Percentiles rank a stretch among this genome's conserved stretches.
phyloP scores from a whole-genome alignment of 2,888 invertebrate genomes.

The Leuctra nigra region DNA sequence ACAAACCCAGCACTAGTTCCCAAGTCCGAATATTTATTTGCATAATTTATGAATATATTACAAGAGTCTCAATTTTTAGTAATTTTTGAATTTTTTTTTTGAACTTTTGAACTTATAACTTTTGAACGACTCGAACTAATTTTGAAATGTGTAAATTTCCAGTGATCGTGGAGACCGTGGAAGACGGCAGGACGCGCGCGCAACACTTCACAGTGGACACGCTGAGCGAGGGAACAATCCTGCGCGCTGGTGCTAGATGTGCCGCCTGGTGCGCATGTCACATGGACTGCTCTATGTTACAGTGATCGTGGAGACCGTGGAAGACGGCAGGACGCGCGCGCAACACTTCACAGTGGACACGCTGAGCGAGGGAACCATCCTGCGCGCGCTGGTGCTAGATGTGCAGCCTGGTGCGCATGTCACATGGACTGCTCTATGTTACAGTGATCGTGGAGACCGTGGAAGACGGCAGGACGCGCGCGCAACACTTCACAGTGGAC shows the following conservation, averaged over 20 bases:
- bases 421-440: too few species aligned
- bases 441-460: slow-evolving; percentile 33
- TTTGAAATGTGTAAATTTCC: too few species aligned
- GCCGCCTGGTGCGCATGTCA: slow-evolving; percentile 51
- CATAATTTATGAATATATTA: too few species aligned
- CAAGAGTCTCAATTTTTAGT: too few species aligned
- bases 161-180: slow-evolving; percentile 34
- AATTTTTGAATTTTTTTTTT: too few species aligned
- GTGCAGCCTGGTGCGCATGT: slow-evolving; percentile 52
- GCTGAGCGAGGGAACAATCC: slow-evolving; percentile 46
- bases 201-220: slow-evolving; percentile 56
- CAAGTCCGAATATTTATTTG: too few species aligned
- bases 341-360: slow-evolving; percentile 56
- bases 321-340: slow-evolving; percentile 48
- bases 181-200: slow-evolving; percentile 48
- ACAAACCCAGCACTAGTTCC: too few species aligned
- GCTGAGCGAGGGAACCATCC: slow-evolving; percentile 46
- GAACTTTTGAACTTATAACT: too few species aligned
- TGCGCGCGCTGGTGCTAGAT: slow-evolving; percentile 50
- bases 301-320: slow-evolving; percentile 34
- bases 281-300: too few species aligned
- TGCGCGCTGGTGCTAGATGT: slow-evolving; percentile 52
- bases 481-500: slow-evolving; percentile 56
- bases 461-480: slow-evolving; percentile 48
- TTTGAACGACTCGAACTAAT: too few species aligned